Base-by-base conservation (phyloP, 1,140 invertebrate genomes). In the Sogatella furcifera region DNA sequence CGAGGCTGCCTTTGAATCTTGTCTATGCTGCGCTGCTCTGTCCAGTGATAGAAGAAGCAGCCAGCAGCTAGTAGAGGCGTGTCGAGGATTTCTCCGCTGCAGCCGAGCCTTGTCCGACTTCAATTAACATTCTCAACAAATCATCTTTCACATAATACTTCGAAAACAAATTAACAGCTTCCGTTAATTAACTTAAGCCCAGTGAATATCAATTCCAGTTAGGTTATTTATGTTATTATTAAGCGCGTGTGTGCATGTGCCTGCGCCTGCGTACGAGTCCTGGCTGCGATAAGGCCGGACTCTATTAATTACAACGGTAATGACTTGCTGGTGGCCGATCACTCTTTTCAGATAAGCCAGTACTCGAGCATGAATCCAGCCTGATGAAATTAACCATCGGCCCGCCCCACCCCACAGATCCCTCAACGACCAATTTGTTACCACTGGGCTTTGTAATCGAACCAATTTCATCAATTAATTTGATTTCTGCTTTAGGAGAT, bases 91-190 rank as follows among this genome's bases (percentile, higher is more conserved):
- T 38, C 9, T 38, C 34, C 34, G 34, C 34, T 38, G 11, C 8
- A 38, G 34, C 34, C 34, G 34, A 49, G 21, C 6, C 46, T 19
- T 19, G 46, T 22, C 21, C 46, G 46, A 22, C 15, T 49, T 49
- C 46, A 49, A 49, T 49, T 49, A 49, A 49, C 46, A 49, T 49
- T 49, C 46, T 49, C 46, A 49, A 49, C 46, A 49, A 49, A 49
- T 49, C 46, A 49, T 49, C 46, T 49, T 49, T 49, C 46, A 49
- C 46, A 22, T 49, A 49, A 49, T 49, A 49, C 34, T 49, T 49
- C 46, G 46, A 49, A 49, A 49, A 49, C 46, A 49, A 49, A 49
- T 49, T 49, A 49, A 49, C 46, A 49, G 46, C 46, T 49, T 22
- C 46, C 46, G 46, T 49, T 49, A 49, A 49, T 49, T 49, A 49